Percentiles rank a stretch among this genome's conserved stretches.
phyloP scores from a whole-genome alignment of 1,140 invertebrate genomes.

The Gonatopus flavifemur region DNA sequence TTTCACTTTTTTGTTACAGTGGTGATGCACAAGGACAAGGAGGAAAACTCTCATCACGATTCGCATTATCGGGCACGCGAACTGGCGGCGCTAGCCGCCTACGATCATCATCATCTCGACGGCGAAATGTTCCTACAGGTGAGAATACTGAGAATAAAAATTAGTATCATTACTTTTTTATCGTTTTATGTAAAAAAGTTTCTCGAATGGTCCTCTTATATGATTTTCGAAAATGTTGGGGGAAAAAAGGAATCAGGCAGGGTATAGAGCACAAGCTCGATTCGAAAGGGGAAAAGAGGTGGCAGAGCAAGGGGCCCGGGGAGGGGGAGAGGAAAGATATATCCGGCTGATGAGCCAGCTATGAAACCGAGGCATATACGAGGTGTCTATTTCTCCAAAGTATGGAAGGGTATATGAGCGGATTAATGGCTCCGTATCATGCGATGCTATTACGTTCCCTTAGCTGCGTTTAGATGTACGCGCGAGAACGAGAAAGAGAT shows the following conservation, averaged over 20 bases:
- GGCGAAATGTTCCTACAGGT: constrained; percentile 96
- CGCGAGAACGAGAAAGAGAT: constrained; percentile 14
- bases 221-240: too few species aligned
- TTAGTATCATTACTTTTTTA: too few species aligned
- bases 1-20: constrained; percentile 67
- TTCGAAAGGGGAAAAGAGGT: constrained; percentile 1
- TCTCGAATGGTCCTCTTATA: too few species aligned
- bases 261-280: too few species aligned
- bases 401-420: constrained; percentile 38
- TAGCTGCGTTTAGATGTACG: constrained; percentile 33
- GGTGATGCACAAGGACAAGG: constrained; percentile 90
- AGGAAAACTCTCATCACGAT: constrained; percentile 69
- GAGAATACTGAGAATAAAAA: constrained; percentile 40
- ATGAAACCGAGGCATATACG: constrained; percentile 45
- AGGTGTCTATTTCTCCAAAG: constrained; percentile 48
- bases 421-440: constrained; percentile 48
- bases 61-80: constrained; percentile 75
- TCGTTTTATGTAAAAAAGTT: constrained; percentile 6
- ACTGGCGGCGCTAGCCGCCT: constrained; percentile 78
- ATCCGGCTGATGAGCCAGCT: constrained; percentile 45
- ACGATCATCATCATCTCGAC: constrained; percentile 87
- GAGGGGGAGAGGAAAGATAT: constrained; percentile 26
- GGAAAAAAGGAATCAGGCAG: background rate
- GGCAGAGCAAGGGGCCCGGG: constrained; percentile 1
- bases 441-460: constrained; percentile 46